Conservation (phyloP, 1,140 invertebrate species). For the Drosophila sulfurigaster region DNA sequence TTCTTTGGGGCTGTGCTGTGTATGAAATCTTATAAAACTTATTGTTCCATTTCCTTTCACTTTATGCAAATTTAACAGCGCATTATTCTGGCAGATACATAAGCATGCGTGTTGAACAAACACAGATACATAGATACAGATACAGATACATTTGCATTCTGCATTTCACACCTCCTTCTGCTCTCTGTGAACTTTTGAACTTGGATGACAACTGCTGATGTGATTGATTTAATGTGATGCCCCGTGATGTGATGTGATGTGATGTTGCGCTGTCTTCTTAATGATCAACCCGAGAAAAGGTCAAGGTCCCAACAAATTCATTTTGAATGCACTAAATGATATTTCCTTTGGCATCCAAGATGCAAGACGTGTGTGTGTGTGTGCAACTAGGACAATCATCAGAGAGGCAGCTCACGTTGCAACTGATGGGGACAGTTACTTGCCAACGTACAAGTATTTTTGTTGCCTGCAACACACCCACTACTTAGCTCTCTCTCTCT, state of each 20-base stretch:
- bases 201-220: conserved; percentile 55
- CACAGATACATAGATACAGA: conserved; percentile 27
- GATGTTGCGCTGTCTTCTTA: conserved; percentile 23
- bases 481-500: background rate
- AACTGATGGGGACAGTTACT: conserved; percentile 11
- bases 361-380: background rate
- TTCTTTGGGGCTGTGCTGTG: conserved; percentile 11
- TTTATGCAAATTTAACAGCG: conserved; percentile 78
- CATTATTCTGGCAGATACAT: conserved; percentile 55
- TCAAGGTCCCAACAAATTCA: conserved; percentile 46
- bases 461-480: background rate
- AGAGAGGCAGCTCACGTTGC: conserved; percentile 1
- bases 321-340: background rate
- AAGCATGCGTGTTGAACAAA: conserved; percentile 17
- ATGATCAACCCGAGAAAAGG: conserved; percentile 46
- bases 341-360: background rate
- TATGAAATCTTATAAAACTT: conserved; percentile 68
- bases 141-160: conserved; percentile 32
- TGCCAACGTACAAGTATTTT: conserved; percentile 13
- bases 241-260: too few species aligned
- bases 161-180: background rate
- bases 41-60: conserved; percentile 79
- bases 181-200: conserved; percentile 43
- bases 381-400: background rate
- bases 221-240: conserved; percentile 65